Percentiles rank a stretch among this genome's conserved stretches.
phyloP scores from a whole-genome alignment of 2,888 invertebrate species.

The Diaprepes abbreviatus region DNA sequence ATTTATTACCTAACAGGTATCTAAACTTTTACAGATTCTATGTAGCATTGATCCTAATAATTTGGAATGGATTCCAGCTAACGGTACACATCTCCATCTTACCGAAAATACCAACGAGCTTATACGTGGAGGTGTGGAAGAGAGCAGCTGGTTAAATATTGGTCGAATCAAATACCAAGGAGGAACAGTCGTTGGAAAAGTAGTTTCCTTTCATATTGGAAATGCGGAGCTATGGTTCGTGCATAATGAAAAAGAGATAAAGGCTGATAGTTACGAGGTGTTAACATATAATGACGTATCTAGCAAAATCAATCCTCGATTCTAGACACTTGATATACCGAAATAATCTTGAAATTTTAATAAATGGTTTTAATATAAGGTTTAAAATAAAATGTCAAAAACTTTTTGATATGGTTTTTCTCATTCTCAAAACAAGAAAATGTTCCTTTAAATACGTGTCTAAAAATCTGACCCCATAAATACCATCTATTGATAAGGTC shows the following conservation, averaged over 20 bases:
- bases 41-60: conserved; percentile 7
- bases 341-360: no score
- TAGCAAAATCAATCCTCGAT: not conserved
- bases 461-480: no score
- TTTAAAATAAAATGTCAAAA: no score
- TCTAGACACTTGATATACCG: no score
- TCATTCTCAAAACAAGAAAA: no score
- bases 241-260: conserved; percentile 9
- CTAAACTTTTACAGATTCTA: conserved; percentile 11
- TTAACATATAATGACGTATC: conserved; percentile 9
- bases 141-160: not conserved
- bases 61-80: conserved; percentile 20
- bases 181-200: conserved; percentile 22
- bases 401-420: no score
- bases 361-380: no score
- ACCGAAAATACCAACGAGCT: not conserved
- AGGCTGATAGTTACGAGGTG: conserved; percentile 4
- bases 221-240: conserved; percentile 18
- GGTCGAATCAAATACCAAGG: conserved; percentile 18
- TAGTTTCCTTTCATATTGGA: conserved; percentile 10
- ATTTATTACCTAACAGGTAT: no score
- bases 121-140: conserved; percentile 18
- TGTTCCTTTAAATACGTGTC: no score
- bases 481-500: no score
- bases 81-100: conserved; percentile 9